Conservation (phyloP, 2,797 vertebrate species). For the Prionace glauca region DNA sequence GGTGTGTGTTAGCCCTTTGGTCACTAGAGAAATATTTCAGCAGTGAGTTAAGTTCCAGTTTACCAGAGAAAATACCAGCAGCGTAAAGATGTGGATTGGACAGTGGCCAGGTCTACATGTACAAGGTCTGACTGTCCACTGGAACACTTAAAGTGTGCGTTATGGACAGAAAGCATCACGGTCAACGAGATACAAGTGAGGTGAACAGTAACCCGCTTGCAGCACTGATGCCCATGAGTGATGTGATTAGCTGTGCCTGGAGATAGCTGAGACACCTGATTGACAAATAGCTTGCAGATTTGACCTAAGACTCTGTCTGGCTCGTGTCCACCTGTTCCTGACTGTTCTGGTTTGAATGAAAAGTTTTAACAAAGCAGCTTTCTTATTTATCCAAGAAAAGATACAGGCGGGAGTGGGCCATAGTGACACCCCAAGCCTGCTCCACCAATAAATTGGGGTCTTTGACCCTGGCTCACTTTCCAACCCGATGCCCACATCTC, state of each 20-base stretch:
- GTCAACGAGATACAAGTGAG: background rate
- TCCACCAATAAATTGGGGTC: background rate
- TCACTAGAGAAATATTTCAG: slow-evolving; percentile 23
- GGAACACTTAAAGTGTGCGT: background rate
- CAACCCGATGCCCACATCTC: background rate
- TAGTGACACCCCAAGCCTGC: background rate
- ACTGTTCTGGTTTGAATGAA: background rate
- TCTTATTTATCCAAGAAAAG: background rate
- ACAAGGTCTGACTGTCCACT: background rate
- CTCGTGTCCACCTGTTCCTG: background rate
- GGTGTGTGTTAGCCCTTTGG: background rate
- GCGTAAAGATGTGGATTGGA: background rate
- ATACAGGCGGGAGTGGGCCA: background rate
- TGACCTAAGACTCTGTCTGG: background rate
- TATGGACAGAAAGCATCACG: background rate
- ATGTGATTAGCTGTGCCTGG: background rate
- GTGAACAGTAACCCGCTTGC: background rate
- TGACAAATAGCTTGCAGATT: background rate
- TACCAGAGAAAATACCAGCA: background rate
- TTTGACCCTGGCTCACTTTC: background rate
- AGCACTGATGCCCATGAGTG: background rate
- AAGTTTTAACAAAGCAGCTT: background rate
- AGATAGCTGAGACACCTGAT: background rate
- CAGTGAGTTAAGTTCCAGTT: slow-evolving; percentile 5
- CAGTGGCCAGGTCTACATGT: background rate